phyloP scores from a whole-genome alignment of 2,888 invertebrate genomes.

The Drosophila ustulata region DNA sequence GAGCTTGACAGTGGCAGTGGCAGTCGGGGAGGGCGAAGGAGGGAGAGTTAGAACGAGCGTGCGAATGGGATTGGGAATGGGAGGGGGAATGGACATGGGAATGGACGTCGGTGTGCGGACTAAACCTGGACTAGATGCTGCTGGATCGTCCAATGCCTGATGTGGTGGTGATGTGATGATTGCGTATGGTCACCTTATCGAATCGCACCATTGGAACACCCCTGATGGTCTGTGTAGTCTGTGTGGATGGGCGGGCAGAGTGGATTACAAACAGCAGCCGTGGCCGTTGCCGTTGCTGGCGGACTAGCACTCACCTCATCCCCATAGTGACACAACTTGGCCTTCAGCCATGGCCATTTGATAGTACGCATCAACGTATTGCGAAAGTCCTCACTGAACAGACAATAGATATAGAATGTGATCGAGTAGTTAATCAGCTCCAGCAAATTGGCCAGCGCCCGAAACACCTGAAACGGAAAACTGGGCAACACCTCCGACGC shows the following conservation, averaged over 20 bases:
- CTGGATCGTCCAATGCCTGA: constrained; percentile 84
- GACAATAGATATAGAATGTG: constrained; percentile 92
- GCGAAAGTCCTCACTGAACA: constrained; percentile 91
- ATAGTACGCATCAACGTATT: constrained; percentile 89
- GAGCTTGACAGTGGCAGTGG: not conserved
- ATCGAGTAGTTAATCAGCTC: constrained; percentile 92
- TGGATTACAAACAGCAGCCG: constrained; percentile 38
- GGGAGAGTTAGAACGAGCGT: not conserved
- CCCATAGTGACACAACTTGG: constrained; percentile 79
- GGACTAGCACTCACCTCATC: constrained; percentile 82
- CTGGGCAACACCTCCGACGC: constrained; percentile 87
- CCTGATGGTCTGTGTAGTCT: constrained; percentile 42
- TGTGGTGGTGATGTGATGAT: constrained; percentile 83
- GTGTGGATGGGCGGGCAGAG: constrained; percentile 55
- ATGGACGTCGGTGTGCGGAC: not conserved
- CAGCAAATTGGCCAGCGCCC: constrained; percentile 90
- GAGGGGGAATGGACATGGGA: not conserved
- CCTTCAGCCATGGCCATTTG: constrained; percentile 86
- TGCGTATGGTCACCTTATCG: constrained; percentile 49
- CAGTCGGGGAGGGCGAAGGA: not conserved
- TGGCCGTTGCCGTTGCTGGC: constrained; percentile 53
- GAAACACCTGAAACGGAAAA: constrained; percentile 89
- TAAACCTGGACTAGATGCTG: constrained; percentile 77
- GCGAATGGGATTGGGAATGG: not conserved
- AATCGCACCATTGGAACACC: constrained; percentile 65